phyloP scores from a whole-genome alignment of 2,113 vertebrate genomes.

The Ageneiosus marmoratus region DNA sequence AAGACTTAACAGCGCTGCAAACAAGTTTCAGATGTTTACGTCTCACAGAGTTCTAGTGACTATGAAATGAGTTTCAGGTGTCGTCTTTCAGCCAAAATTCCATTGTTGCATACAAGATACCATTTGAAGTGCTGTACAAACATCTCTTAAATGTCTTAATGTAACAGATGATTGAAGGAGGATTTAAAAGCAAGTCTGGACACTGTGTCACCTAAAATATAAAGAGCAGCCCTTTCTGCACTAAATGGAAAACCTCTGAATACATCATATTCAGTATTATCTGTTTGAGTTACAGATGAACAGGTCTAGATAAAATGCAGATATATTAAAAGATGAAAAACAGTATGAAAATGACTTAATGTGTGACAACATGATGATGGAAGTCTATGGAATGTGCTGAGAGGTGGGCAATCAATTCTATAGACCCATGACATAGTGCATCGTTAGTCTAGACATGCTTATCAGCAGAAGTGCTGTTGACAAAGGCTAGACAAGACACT shows the following conservation, averaged over 20 bases:
- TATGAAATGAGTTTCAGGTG: neutral
- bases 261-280: no score
- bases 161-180: neutral
- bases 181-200: slow-evolving; percentile 12
- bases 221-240: neutral
- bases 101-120: neutral
- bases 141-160: neutral
- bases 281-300: neutral
- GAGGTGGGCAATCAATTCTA: slow-evolving; percentile 12
- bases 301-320: neutral
- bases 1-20: neutral
- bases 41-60: neutral
- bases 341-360: neutral
- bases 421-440: slow-evolving; percentile 7
- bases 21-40: neutral
- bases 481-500: slow-evolving; percentile 19
- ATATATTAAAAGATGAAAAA: neutral
- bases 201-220: neutral
- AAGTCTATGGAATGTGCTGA: slow-evolving; percentile 32
- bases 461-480: slow-evolving; percentile 17
- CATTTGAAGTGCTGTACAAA: neutral
- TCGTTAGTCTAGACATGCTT: slow-evolving; percentile 49
- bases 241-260: neutral
- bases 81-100: neutral
- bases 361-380: slow-evolving; percentile 9